A percentile compares a stretch with the other conserved stretches of the same genome.
Conservation (phyloP, 2,888 invertebrate species). For the Cantharis rufa region DNA sequence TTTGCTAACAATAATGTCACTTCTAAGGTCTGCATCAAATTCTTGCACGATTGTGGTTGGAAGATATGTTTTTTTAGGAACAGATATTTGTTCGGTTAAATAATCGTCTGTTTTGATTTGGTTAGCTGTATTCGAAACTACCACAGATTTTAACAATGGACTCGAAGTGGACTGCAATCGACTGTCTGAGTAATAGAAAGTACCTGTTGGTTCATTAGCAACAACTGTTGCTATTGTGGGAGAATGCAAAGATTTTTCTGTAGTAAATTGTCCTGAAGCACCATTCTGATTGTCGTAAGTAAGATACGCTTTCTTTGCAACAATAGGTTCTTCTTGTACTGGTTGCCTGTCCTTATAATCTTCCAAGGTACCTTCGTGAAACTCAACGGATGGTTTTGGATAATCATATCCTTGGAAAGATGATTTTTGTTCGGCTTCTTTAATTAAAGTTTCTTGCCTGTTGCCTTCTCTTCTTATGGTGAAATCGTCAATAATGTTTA, state of each 20-base stretch:
- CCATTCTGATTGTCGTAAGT: constrained; percentile 35
- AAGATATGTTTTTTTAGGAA: background rate
- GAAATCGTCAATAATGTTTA: constrained; percentile 3
- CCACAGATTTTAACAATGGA: background rate
- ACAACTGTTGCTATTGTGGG: background rate
- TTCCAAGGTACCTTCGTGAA: constrained; percentile 50
- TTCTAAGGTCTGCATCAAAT: background rate
- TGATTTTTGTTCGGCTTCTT: background rate
- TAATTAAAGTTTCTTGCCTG: background rate
- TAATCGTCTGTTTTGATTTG: background rate
- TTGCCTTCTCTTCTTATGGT: background rate
- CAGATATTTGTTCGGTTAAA: background rate
- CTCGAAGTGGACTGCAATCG: background rate
- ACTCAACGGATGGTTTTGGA: constrained; percentile 43
- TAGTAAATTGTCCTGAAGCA: constrained; percentile 2
- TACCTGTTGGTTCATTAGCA: background rate
- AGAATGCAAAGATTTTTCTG: background rate
- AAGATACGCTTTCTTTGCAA: constrained; percentile 48
- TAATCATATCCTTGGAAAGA: constrained; percentile 37
- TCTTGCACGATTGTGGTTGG: background rate
- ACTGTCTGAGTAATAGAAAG: background rate
- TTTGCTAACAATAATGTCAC: background rate
- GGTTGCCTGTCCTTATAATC: constrained; percentile 39
- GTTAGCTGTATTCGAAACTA: background rate
- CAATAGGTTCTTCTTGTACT: constrained; percentile 46